Conservation (phyloP, 2,113 vertebrate genomes). For the Equus przewalskii region DNA sequence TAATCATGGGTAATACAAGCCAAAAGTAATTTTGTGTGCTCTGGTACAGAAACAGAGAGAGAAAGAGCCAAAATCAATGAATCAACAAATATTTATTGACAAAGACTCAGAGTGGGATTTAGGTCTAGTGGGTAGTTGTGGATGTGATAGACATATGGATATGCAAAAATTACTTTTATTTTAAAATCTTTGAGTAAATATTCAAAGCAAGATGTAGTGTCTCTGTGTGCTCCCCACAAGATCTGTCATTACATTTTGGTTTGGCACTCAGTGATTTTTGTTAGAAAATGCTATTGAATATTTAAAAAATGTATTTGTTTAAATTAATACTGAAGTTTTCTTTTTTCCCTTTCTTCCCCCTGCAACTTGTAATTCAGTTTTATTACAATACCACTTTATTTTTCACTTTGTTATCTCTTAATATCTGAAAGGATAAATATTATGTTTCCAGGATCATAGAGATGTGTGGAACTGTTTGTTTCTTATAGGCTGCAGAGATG, state of each 20-base stretch:
- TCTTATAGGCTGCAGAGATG: constrained; percentile 69
- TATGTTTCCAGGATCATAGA: not conserved
- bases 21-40: not conserved
- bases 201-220: not conserved
- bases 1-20: not conserved
- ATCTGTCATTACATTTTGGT: not conserved
- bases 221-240: not conserved
- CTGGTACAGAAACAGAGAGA: not conserved
- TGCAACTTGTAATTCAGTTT: not conserved
- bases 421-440: not conserved
- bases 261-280: not conserved
- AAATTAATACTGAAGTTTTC: not conserved
- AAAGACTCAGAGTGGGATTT: not conserved
- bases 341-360: not conserved
- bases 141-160: not conserved
- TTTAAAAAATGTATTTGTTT: not conserved
- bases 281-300: not conserved
- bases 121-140: not conserved
- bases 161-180: constrained; percentile 11
- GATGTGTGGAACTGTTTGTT: not conserved
- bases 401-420: not conserved
- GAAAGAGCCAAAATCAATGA: not conserved
- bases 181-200: not conserved
- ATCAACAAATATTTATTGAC: not conserved
- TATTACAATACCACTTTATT: not conserved